Evolutionary conservation across 2,797 vertebrate species (phyloP).

Genomic region (Hybognathus amarus): DNA sequence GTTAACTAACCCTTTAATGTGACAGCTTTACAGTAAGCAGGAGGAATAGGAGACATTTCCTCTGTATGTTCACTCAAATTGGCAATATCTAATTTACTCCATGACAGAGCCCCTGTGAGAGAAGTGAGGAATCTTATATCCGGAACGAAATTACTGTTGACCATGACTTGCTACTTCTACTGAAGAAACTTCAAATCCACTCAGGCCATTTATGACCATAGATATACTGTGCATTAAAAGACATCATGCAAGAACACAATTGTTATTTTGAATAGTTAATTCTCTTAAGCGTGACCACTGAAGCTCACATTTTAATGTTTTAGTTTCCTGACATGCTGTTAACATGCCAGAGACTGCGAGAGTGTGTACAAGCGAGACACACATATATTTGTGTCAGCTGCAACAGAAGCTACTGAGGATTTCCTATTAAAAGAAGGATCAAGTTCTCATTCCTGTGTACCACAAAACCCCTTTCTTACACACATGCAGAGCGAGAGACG

Average conservation of each 20-base stretch:
- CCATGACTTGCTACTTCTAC: background rate
- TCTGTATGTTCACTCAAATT: slow-evolving; percentile 3
- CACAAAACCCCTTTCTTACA: background rate
- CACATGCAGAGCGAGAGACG: background rate
- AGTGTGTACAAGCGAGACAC: background rate
- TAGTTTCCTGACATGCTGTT: slow-evolving; percentile 26
- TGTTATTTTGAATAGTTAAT: slow-evolving; percentile 4
- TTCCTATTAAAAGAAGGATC: slow-evolving; percentile 39
- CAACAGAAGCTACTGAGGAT: slow-evolving; percentile 22
- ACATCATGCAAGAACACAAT: slow-evolving; percentile 18
- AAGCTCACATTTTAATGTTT: slow-evolving; percentile 26
- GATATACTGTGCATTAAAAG: slow-evolving; percentile 2
- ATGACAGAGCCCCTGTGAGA: background rate
- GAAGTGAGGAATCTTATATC: background rate
- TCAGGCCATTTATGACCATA: slow-evolving; percentile 1
- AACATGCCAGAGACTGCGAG: background rate
- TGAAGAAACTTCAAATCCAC: slow-evolving; percentile 5
- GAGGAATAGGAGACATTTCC: background rate
- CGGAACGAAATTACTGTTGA: slow-evolving; percentile 13
- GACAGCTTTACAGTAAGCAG: background rate
- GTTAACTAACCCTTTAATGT: no score
- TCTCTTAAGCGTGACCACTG: slow-evolving; percentile 6
- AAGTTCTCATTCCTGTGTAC: slow-evolving; percentile 20
- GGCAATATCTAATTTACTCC: slow-evolving; percentile 1
- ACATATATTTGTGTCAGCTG: slow-evolving; percentile 1